Base-by-base conservation (phyloP, 2,113 vertebrate species). In the Ptychochromis oligacanthus region DNA sequence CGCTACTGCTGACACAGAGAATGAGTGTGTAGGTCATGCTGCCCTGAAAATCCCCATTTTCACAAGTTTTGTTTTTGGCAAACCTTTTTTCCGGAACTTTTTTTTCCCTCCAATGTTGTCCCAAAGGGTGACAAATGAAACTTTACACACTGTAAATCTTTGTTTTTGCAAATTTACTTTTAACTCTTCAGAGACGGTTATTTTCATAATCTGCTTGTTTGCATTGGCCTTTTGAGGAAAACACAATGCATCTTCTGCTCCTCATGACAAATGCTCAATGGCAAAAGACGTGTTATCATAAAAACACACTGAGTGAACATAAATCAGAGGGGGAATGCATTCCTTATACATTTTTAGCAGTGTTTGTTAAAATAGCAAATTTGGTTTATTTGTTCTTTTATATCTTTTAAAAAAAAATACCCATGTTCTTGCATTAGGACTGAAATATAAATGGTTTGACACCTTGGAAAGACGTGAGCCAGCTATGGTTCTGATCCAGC, bases 401-500 rank as follows among this genome's bases (percentile, higher is more conserved):
- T 28, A 54, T 46, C 38, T 54, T 46, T 62, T 20, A 52, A 14
- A 8, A 40, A 74, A 10, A 31, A 60, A 1, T 64, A 46, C n/a
- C n/a, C 20, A 59, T 61, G 46, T 57, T 88, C 59, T 58, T 83
- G 64, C 52, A 87, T 77, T 79, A 40, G 49, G 75, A 57, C 58
- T 60, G 36, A 70, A 28, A 31, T 36, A 87, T 87, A 81, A 85
- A 87, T 82, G 55, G 64, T 77, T 60, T 83, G 78, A 88, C 88
- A 87, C 80, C 74, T 84, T 86, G 78, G 38, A 77, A 61, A 60
- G 91, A 89, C 76, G 75, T 10, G 18, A 79, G 84, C 94, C 93
- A 94, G 91, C 87, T 92, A 90, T 88, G 88, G 89, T 93, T 92
- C 86, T 91, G 91, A 89, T 93, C 89, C 87, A 92, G 91, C 67